These are phyloP conservation scores for Elephantulus edwardii DNA, from an alignment of 2,113 vertebrate species.

Conservation along the genomic window DNA sequence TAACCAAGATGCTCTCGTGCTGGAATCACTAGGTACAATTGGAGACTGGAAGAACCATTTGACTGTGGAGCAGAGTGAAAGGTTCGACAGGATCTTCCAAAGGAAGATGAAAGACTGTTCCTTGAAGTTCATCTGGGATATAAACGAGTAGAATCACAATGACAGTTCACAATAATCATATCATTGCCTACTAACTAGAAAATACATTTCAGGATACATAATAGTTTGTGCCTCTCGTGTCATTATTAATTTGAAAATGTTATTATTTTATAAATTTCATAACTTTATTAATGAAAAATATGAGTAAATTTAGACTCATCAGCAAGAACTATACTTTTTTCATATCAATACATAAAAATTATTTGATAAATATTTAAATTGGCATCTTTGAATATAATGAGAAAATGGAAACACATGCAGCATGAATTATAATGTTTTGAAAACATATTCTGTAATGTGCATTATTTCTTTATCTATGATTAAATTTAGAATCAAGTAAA, in stretches of 20 bases:
- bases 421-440: not conserved
- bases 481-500: not conserved
- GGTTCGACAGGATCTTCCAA: slow-evolving; percentile 70
- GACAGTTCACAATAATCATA: not conserved
- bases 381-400: not conserved
- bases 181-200: not conserved
- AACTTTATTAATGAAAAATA: not conserved
- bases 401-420: not conserved
- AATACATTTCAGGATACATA: not conserved
- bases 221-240: not conserved
- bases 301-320: not conserved
- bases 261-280: not conserved
- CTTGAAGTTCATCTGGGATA: slow-evolving; percentile 77
- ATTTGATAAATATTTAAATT: not conserved
- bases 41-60: slow-evolving; percentile 80
- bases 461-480: not conserved
- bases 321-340: not conserved
- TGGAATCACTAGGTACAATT: slow-evolving; percentile 58
- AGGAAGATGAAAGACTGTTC: slow-evolving; percentile 71
- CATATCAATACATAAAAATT: not conserved
- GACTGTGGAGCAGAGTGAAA: slow-evolving; percentile 77
- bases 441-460: not conserved
- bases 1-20: not conserved
- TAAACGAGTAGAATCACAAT: slow-evolving; percentile 28
- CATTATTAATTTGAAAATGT: not conserved